A percentile compares a stretch with the other conserved stretches of the same genome.
phyloP scores from a whole-genome alignment of 1,140 invertebrate genomes.

The Harlomillsia oculata region DNA sequence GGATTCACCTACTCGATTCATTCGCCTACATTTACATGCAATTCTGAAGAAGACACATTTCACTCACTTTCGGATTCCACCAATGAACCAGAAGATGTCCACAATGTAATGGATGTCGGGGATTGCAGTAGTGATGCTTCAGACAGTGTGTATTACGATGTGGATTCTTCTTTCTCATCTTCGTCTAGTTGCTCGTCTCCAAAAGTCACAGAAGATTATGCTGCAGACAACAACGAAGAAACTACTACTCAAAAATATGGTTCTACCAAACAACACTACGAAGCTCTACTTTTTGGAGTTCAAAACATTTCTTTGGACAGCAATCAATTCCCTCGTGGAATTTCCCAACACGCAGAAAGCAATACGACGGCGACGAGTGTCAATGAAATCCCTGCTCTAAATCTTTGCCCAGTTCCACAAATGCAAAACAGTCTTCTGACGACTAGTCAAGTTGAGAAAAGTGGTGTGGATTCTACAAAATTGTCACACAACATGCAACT shows the following conservation, averaged over 20 bases:
- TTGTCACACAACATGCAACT: constrained; percentile 3
- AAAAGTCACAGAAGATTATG: constrained; percentile 37
- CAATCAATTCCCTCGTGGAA: not conserved
- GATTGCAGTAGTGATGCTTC: constrained; percentile 41
- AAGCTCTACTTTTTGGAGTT: constrained; percentile 31
- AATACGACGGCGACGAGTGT: not conserved
- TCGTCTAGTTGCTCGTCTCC: constrained; percentile 20
- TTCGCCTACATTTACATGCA: too few species aligned
- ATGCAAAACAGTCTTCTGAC: not conserved
- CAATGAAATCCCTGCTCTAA: not conserved
- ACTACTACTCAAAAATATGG: constrained; percentile 14
- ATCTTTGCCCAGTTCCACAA: not conserved
- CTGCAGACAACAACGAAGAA: constrained; percentile 35
- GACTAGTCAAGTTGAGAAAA: constrained; percentile 2
- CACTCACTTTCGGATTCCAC: not conserved
- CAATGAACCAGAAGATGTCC: not conserved
- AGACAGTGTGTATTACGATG: constrained; percentile 48
- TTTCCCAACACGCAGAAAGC: too few species aligned
- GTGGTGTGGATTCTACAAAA: constrained; percentile 2
- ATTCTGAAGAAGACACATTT: too few species aligned
- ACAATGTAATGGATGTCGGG: constrained; percentile 1
- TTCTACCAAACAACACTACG: constrained; percentile 34
- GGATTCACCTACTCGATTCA: too few species aligned
- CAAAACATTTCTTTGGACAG: constrained; percentile 19
- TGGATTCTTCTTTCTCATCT: constrained; percentile 38